Base-by-base conservation (phyloP, 2,888 invertebrate species). In the Athrips mouffetella region DNA sequence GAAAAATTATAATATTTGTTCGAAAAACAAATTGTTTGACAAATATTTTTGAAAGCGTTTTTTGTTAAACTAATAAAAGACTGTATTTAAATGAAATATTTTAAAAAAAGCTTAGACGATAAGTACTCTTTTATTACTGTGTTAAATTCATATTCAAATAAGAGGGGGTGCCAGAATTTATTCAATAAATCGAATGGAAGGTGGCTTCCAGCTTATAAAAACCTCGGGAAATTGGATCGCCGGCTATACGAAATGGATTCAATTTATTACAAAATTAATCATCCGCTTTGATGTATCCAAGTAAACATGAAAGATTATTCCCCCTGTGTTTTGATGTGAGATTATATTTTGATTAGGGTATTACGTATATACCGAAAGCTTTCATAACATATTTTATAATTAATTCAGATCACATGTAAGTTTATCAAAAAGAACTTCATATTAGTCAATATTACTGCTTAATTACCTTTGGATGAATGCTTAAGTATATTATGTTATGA, bases 181-280 rank as follows among this genome's bases (percentile, higher is more conserved):
- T 49, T 42, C 46, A 46, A 50, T 50, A 50, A 50, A 46, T 42
- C 41, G 25, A 35, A 40, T 13, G n/a, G 46, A 46, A 42, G 25
- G n/a, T 16, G 16, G 21, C 13, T 42, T 31, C 31, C 15, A 30
- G 13, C 10, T 18, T 41, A 31, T 31, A 42, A 50, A 46, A 41
- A 35, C 29, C 44, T 16, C 15, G 35, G 29, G 31, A 41, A 50
- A 42, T 42, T 44, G 44, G 44, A 21, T 42, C 42, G 44, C 15
- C 45, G 25, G 13, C 25, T 15, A 35, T 5, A 25, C 10, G n/a
- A n/a, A n/a, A n/a, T n/a, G 31, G 23, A 30, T 37, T 45, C 33
- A 27, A 33, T 48, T 35, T 49, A 45, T 45, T 33, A 27, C 23
- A 27, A 13, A 27, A 15, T 11, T 29, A 27, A 47, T 4, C 10